Evolutionary conservation across 1,140 invertebrate species (phyloP).

Genomic region (Epicauta chinensis): DNA sequence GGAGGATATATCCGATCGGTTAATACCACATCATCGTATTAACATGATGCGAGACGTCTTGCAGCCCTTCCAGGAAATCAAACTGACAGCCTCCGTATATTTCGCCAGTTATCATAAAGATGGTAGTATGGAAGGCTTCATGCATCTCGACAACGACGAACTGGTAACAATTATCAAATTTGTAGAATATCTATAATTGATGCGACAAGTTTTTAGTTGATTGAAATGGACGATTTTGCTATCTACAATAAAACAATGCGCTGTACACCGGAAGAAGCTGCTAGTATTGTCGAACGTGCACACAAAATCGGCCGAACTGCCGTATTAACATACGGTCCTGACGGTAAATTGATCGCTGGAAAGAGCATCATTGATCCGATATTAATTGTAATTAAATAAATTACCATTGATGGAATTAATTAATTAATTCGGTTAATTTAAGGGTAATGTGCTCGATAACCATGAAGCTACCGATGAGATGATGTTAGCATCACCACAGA

Average conservation of each 20-base stretch:
- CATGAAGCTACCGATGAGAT: conserved; percentile 4
- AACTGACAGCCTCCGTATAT: background rate
- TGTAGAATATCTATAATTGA: too few relatives aligned
- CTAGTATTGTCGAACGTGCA: background rate
- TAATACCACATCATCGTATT: conserved; percentile 2
- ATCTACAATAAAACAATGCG: conserved; percentile 4
- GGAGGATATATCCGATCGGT: background rate
- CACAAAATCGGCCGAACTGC: background rate
- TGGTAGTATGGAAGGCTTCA: background rate
- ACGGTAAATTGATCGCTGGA: background rate
- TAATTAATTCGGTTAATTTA: background rate
- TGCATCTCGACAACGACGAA: conserved; percentile 6
- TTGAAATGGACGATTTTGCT: background rate
- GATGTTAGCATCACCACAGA: background rate
- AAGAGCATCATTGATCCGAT: conserved; percentile 1
- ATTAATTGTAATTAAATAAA: conserved; percentile 1
- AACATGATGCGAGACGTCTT: conserved; percentile 3
- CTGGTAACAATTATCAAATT: too few relatives aligned
- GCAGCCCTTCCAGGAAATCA: background rate
- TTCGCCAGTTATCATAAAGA: background rate
- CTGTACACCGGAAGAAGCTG: background rate
- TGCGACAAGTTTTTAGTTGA: background rate
- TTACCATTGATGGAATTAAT: background rate
- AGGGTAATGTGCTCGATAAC: conserved; percentile 1
- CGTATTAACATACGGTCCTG: conserved; percentile 3